Conservation (phyloP, 2,797 vertebrate species). For the Hafferia zeledoni region DNA sequence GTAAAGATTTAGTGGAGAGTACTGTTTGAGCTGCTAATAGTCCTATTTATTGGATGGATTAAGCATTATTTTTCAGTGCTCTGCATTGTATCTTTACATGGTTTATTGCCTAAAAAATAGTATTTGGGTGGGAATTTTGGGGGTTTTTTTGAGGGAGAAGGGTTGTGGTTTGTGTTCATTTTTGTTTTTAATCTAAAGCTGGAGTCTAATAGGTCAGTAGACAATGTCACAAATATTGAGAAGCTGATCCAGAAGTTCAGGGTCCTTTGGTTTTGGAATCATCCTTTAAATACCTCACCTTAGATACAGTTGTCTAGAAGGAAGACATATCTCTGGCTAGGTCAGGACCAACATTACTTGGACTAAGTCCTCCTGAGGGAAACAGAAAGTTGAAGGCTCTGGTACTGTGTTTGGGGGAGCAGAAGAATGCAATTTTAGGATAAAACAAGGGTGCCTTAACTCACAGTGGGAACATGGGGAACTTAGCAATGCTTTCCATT, state of each 20-base stretch:
- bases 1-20: background rate
- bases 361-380: background rate
- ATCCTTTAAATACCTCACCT: background rate
- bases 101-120: background rate
- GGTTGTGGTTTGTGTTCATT: background rate
- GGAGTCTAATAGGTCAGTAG: background rate
- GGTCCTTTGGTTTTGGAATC: background rate
- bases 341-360: background rate
- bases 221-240: background rate
- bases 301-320: background rate
- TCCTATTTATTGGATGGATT: background rate
- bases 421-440: background rate
- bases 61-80: background rate
- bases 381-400: background rate
- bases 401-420: background rate
- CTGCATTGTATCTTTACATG: background rate
- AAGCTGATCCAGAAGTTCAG: background rate
- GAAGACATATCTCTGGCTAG: background rate
- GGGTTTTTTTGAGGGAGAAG: background rate
- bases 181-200: background rate
- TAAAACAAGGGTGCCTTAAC: background rate
- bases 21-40: background rate
- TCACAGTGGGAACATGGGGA: background rate
- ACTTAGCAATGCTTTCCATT: background rate
- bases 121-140: background rate